Conservation (phyloP, 2,113 vertebrate genomes). For the Epinephelus cyanopodus region DNA sequence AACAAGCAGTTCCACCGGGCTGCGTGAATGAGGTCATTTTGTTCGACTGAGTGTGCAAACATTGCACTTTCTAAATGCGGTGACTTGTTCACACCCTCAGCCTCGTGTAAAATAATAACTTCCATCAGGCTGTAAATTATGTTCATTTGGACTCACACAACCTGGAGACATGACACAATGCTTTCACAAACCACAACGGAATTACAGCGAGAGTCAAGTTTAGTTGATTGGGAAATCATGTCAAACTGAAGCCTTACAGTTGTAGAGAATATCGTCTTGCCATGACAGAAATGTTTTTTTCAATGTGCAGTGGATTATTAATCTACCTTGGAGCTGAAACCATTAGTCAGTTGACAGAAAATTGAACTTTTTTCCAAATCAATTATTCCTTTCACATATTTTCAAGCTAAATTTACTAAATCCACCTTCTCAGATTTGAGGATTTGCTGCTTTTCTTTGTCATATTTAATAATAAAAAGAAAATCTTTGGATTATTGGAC, state of each 20-base stretch:
- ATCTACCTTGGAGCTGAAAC: neutral
- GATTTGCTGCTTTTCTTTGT: too few relatives aligned
- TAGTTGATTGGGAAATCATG: conserved; percentile 22
- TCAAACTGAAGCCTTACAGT: neutral
- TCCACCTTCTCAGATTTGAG: too few relatives aligned
- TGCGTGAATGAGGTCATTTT: conserved; percentile 69
- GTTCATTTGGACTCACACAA: conserved; percentile 24
- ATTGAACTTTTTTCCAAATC: too few relatives aligned
- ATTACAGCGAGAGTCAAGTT: neutral
- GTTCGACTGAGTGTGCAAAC: conserved; percentile 59
- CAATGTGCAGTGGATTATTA: neutral
- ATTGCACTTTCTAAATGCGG: conserved; percentile 66
- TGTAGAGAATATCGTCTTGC: neutral
- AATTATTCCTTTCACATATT: too few relatives aligned
- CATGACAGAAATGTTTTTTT: neutral
- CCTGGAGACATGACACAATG: neutral
- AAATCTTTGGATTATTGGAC: neutral
- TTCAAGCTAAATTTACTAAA: too few relatives aligned
- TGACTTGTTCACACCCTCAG: conserved; percentile 51
- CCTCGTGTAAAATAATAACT: conserved; percentile 32
- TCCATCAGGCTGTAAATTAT: conserved; percentile 42
- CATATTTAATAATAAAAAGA: too few relatives aligned
- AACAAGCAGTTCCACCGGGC: conserved; percentile 47
- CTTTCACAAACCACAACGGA: conserved; percentile 28
- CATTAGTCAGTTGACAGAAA: neutral